These are phyloP conservation scores for Clivina fossor DNA, from an alignment of 2,888 invertebrate genomes.

Conservation along the genomic window DNA sequence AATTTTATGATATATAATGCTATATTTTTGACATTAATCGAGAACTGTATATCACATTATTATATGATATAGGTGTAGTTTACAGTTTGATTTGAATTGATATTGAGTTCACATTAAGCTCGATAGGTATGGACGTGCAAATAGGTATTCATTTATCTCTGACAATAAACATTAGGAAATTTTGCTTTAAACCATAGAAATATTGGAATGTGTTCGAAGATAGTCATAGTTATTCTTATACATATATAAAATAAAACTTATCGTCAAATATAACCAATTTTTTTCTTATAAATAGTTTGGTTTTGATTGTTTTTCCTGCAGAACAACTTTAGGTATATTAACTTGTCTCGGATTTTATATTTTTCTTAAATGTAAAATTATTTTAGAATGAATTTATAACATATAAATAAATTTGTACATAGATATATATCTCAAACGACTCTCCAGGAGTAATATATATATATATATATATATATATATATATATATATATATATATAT, in stretches of 20 bases:
- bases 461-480: too few relatives aligned
- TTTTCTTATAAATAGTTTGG: conserved; percentile 2
- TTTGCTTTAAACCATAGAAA: conserved; percentile 7
- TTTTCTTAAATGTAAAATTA: too few relatives aligned
- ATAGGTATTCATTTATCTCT: neutral
- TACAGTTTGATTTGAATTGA: conserved; percentile 50
- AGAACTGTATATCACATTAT: conserved; percentile 33
- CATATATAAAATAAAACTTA: conserved; percentile 12
- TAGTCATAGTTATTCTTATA: conserved; percentile 3
- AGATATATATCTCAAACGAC: too few relatives aligned
- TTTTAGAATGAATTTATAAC: too few relatives aligned
- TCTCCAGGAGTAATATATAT: too few relatives aligned
- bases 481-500: too few relatives aligned
- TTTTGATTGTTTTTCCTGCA: conserved; percentile 25
- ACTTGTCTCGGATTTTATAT: conserved; percentile 9
- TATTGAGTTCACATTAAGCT: conserved; percentile 53
- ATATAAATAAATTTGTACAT: too few relatives aligned
- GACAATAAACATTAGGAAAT: conserved; percentile 20
- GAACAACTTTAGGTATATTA: conserved; percentile 11
- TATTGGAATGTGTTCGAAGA: too few relatives aligned
- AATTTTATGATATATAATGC: conserved; percentile 25
- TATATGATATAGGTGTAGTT: conserved; percentile 30
- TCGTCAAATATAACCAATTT: conserved; percentile 3
- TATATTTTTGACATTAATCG: conserved; percentile 32
- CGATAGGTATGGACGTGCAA: conserved; percentile 45